These are phyloP conservation scores for Tauraco erythrolophus DNA, from an alignment of 2,113 vertebrate genomes.

Conservation along the genomic window DNA sequence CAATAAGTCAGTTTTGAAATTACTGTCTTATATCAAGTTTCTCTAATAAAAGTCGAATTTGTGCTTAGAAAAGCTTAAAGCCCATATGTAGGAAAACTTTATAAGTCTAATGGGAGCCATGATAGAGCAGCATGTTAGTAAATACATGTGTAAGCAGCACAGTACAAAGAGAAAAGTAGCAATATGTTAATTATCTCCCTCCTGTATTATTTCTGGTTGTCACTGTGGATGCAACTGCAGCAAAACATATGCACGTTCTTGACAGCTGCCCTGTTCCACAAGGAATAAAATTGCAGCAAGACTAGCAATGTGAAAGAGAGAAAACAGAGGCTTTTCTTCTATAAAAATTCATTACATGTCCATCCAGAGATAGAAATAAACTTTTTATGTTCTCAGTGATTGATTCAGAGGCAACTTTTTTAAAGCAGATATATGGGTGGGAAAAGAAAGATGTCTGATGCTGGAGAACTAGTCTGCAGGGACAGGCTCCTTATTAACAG, in stretches of 20 bases:
- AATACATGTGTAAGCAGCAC: conserved; percentile 66
- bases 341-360: not conserved
- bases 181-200: conserved; percentile 61
- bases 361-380: not conserved
- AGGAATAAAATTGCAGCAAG: conserved; percentile 39
- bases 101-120: conserved; percentile 66
- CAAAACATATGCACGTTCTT: not conserved
- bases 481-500: not conserved
- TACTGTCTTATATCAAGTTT: conserved; percentile 59
- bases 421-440: not conserved
- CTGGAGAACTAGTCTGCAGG: not conserved
- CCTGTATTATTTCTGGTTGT: conserved; percentile 58
- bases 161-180: conserved; percentile 66
- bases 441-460: conserved; percentile 1
- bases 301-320: not conserved
- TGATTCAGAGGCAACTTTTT: not conserved
- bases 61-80: conserved; percentile 62
- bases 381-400: not conserved
- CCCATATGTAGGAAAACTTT: conserved; percentile 66
- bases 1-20: conserved; percentile 62
- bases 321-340: conserved; percentile 20
- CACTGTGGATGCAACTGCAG: conserved; percentile 41
- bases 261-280: conserved; percentile 24
- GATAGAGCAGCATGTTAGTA: conserved; percentile 66
- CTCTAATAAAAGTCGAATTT: conserved; percentile 61